A percentile compares a stretch with the other conserved stretches of the same genome.
phyloP scores from a whole-genome alignment of 2,888 invertebrate genomes.

The Drosophila nr. perissopoda region DNA sequence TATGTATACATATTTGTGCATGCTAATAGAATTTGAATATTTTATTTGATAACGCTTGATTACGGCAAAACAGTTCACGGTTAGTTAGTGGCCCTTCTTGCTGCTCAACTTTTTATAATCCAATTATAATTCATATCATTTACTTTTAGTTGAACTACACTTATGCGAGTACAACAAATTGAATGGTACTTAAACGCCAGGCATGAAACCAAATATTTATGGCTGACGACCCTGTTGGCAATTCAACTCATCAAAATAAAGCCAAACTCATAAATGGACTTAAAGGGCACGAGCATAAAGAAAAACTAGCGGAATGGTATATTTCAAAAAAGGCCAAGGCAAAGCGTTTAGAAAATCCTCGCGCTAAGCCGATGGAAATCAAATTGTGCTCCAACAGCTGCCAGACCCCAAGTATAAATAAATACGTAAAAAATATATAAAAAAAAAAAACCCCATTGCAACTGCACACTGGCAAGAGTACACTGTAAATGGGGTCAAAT shows the following conservation, averaged over 20 bases:
- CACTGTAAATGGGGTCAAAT: constrained; percentile 1
- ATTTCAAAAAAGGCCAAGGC: constrained; percentile 22
- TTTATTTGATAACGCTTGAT: constrained; percentile 52
- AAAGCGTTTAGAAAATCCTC: constrained; percentile 54
- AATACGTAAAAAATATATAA: constrained; percentile 44
- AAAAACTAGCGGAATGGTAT: constrained; percentile 14
- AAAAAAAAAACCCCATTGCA: constrained; percentile 40
- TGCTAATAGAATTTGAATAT: constrained; percentile 60
- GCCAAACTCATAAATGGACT: constrained; percentile 50
- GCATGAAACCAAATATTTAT: constrained; percentile 14
- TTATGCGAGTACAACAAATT: constrained; percentile 17
- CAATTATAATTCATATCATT: constrained; percentile 33
- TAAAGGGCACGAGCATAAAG: constrained; percentile 24
- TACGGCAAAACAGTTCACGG: constrained; percentile 28
- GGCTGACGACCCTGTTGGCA: constrained; percentile 7
- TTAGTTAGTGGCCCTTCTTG: constrained; percentile 27
- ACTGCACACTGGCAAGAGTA: constrained; percentile 29
- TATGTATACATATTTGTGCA: background rate
- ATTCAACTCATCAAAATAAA: constrained; percentile 46
- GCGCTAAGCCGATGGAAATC: constrained; percentile 62
- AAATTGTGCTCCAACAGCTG: constrained; percentile 60
- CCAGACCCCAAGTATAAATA: constrained; percentile 49
- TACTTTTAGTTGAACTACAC: constrained; percentile 18
- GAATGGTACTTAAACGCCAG: constrained; percentile 15
- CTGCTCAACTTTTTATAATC: constrained; percentile 1